Base-by-base conservation (phyloP, 2,888 invertebrate genomes). In the Dyspetes luteomarginatus region DNA sequence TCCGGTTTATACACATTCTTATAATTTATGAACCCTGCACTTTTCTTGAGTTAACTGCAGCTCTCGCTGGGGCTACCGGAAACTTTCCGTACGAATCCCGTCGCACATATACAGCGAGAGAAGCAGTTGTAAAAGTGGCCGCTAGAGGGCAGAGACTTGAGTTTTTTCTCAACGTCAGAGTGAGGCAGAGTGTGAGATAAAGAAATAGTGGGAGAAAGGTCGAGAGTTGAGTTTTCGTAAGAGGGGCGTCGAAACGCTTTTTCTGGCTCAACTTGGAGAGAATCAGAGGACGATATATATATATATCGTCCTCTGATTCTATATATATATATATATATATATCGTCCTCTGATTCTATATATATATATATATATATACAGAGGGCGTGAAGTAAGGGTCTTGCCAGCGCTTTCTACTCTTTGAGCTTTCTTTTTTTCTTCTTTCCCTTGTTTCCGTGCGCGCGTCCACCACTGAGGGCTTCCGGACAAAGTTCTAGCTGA, bases 11-110 rank as follows among this genome's bases (percentile, higher is more conserved):
- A 67, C 76, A 72, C 67, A 72, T 68, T 72, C 72, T 76, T 80
- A 72, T 80, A 80, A 80, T 80, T 80, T 80, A 80, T 76, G 80
- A 72, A 80, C 67, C 74, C 64, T 67, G 1, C 50, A 41, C 64
- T 58, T 65, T 45, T 15, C 55, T 45, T 45, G 48, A 41, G 24
- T 48, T 24, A 48, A 43, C 28, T 41, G 17, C 28, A 64, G 41
- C 43, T n/a, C 71, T 28, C 64, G 77, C 50, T 12, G 36, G 28
- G 62, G 30, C 65, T 58, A 36, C 62, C 60, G 67, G 67, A 80
- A 80, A 76, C 67, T 80, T 80, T 76, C 43, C 28, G 60, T 30
- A 60, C 52, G 72, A 64, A 45, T 3, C 62, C 26, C 7, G 45
- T 52, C 41, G 7, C 36, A 15, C 15, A 17, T n/a, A 45, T 45